Base-by-base conservation (phyloP, 1,140 invertebrate species). In the Copidosoma floridanum region DNA sequence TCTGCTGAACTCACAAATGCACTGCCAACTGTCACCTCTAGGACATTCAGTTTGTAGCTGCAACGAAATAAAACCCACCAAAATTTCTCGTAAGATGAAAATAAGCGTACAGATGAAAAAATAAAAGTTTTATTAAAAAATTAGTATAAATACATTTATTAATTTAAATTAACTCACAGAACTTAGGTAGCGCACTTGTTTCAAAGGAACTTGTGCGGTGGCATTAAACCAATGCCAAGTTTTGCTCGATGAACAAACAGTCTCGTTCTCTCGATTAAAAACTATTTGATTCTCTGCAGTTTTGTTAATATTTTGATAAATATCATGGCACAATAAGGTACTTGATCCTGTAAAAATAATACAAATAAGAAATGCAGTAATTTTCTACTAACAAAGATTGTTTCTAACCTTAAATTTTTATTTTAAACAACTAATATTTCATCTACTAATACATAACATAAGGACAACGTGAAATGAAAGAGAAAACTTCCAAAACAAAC, bases 171-270 rank as follows among this genome's bases (percentile, higher is more conserved):
- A 57, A 64, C 59, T 68, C 76, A 83, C 83, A 69, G 78, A 68
- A 67, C 78, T 79, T 3, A 82, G 68, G 57, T 81, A 81, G 66
- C 83, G 80, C 10, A 91, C 74, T 79, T 89, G 84, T 47, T 84
- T 84, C 20, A 90, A 81, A 18, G 84, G 84, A 2, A 90, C 82
- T 53, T 84, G 81, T 65, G 86, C 84, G 2, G 87, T 87, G 1
- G 87, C 84, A 66, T 89, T 88, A 67, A 91, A 91, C 89, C 89
- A 91, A 68, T 86, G 83, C 78, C 86, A 89, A 24, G 82, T 85
- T 61, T 85, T 84, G 48, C 86, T 85, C 1, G 85, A 81, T 23
- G 85, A 82, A 70, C 89, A 92, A 65, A 82, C 85, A 0, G 89
- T 90, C 53, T 83, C 78, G 64, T 90, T 85, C 68, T 87, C 85